A percentile compares a stretch with the other conserved stretches of the same genome.
Conservation (phyloP, 2,797 vertebrate species). For the Champsocephalus gunnari region DNA sequence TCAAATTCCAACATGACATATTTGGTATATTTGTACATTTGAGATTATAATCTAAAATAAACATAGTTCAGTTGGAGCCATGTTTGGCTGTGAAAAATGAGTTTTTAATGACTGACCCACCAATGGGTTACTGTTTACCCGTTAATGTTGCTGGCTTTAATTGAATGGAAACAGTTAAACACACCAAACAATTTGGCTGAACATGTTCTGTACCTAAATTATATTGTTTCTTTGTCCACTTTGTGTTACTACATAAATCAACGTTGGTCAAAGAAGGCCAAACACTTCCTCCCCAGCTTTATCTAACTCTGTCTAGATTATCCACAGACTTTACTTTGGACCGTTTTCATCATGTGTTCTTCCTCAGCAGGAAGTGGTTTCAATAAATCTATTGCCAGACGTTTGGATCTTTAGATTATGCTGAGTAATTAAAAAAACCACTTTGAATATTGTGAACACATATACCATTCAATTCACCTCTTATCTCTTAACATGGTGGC, state of each 20-base stretch:
- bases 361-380: slow-evolving; percentile 14
- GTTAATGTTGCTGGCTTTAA: not conserved
- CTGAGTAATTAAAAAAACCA: not conserved
- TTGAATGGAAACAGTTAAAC: not conserved
- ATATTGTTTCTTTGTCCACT: not conserved
- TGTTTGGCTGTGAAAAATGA: not conserved
- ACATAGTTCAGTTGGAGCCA: not conserved
- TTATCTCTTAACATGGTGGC: not conserved
- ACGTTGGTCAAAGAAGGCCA: slow-evolving; percentile 14
- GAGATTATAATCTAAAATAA: not conserved
- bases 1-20: not conserved
- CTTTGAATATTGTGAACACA: not conserved
- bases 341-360: slow-evolving; percentile 22
- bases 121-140: not conserved
- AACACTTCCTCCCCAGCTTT: slow-evolving; percentile 16
- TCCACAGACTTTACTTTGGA: slow-evolving; percentile 62
- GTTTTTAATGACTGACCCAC: not conserved
- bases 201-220: slow-evolving; percentile 13
- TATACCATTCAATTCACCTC: not conserved
- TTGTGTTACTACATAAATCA: slow-evolving; percentile 45
- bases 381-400: slow-evolving; percentile 24
- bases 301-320: slow-evolving; percentile 20
- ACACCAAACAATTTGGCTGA: slow-evolving; percentile 11
- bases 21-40: not conserved
- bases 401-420: slow-evolving; percentile 28